These are phyloP conservation scores for Sebastes oblongus DNA, from an alignment of 2,797 vertebrate genomes.

Conservation along the genomic window DNA sequence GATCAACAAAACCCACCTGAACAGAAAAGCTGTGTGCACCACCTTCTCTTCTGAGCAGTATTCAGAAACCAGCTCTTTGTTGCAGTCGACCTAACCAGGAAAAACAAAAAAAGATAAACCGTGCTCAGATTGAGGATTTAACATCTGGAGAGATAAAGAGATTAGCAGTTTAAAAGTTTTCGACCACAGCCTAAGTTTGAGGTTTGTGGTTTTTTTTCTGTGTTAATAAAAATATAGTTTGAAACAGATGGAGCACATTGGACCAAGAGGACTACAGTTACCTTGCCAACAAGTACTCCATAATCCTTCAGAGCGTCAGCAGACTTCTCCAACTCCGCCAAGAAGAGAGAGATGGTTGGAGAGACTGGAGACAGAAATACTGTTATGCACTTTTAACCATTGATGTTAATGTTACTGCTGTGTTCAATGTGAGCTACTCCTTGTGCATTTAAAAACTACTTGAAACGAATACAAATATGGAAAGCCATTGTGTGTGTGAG, in stretches of 20 bases:
- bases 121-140: too few species aligned
- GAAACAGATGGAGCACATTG: neutral
- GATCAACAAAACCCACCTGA: slow-evolving; percentile 83
- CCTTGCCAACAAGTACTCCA: slow-evolving; percentile 88
- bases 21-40: slow-evolving; percentile 86
- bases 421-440: neutral
- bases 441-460: neutral
- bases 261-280: slow-evolving; percentile 39
- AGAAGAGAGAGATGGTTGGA: slow-evolving; percentile 79
- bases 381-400: neutral
- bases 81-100: slow-evolving; percentile 87
- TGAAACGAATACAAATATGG: neutral
- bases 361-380: slow-evolving; percentile 65
- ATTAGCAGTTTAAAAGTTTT: too few species aligned
- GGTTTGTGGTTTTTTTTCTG: too few species aligned
- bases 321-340: slow-evolving; percentile 86
- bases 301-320: slow-evolving; percentile 85
- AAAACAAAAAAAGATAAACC: neutral
- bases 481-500: too few species aligned
- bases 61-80: slow-evolving; percentile 73
- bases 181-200: too few species aligned
- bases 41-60: slow-evolving; percentile 87
- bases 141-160: too few species aligned
- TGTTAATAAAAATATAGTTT: too few species aligned
- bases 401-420: neutral